Base-by-base conservation (phyloP, 2,113 vertebrate species). In the Etheostoma cragini region DNA sequence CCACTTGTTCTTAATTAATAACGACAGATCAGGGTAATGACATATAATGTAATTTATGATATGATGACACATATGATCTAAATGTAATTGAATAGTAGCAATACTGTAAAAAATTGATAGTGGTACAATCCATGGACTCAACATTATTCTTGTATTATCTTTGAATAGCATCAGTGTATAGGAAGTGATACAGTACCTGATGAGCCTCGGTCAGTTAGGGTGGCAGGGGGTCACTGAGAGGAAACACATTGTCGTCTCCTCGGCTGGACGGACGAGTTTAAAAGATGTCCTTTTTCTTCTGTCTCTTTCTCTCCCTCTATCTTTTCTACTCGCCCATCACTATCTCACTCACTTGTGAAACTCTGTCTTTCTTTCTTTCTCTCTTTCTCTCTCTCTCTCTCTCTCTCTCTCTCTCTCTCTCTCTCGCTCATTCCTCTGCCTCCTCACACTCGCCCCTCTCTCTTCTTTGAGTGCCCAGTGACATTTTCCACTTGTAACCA, bases 401-500 rank as follows among this genome's bases (percentile, higher is more conserved):
- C 5, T 56, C 70, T 65, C 69, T 76, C 38, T 80, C 64, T 80
- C 64, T 87, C 26, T 64, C n/a, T 70, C 45, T 56, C 6, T 64
- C 70, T 70, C 22, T 73, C 54, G 19, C 46, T 76, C 81, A 84
- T 82, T 73, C 71, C 33, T 78, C 69, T 3, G 15, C 76, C 84
- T 73, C 82, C 57, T 75, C 77, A 53, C 24, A 65, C 78, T 65
- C 72, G 6, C 68, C 64, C 49, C 53, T 38, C 45, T 33, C 72
- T 67, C 16, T 72, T 86, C 49, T 86, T 86, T 84, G 24, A 88
- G 78, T 92, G 92, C 90, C 91, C 93, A 81, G 78, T 90, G 83
- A 92, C 83, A 91, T 91, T 92, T 93, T 91, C 85, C 86, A 85
- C 57, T 90, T 33, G 70, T 61, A 84, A 92, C 90, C 91, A 81